These are phyloP conservation scores for Corticium candelabrum DNA, from an alignment of 37 sponge, comb jelly and placozoan species.

Conservation along the genomic window DNA sequence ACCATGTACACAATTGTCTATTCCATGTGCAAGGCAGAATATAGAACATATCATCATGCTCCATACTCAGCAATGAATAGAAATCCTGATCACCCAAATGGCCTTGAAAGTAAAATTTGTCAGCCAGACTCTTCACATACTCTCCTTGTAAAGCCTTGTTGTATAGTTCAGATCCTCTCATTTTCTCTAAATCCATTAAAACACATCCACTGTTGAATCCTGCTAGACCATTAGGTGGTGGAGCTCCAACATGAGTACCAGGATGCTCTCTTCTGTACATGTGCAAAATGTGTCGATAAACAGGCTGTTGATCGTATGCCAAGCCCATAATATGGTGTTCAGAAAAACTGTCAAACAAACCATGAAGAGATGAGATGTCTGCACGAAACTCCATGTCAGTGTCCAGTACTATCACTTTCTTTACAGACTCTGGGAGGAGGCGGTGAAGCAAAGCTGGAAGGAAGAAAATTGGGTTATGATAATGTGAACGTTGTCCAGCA, in stretches of 20 bases:
- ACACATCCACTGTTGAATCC: slow-evolving; percentile 16
- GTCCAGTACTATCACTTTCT: neutral
- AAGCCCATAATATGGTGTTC: slow-evolving; percentile 1
- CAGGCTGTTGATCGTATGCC: slow-evolving; percentile 12
- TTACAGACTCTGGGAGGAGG: neutral
- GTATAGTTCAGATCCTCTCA: neutral
- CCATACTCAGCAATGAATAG: slow-evolving; percentile 6
- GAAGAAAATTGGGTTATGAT: slow-evolving; percentile 12
- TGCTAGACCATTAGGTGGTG: slow-evolving; percentile 15
- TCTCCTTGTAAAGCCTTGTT: neutral
- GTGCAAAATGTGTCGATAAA: slow-evolving; percentile 13
- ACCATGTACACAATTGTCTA: slow-evolving; percentile 17
- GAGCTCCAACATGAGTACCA: slow-evolving; percentile 8
- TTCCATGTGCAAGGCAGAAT: slow-evolving; percentile 15
- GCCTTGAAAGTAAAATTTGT: slow-evolving; percentile 8
- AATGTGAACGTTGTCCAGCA: neutral
- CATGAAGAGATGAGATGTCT: neutral
- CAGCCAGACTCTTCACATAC: neutral
- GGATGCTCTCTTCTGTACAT: neutral
- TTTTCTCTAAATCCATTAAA: slow-evolving; percentile 6
- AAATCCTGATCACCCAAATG: slow-evolving; percentile 22
- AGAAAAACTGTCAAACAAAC: neutral
- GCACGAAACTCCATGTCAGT: slow-evolving; percentile 1
- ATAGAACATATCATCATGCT: slow-evolving; percentile 1
- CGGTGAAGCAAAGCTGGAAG: neutral